These are phyloP conservation scores for Chloroceryle amazona DNA, from an alignment of 2,797 vertebrate species.

Conservation along the genomic window DNA sequence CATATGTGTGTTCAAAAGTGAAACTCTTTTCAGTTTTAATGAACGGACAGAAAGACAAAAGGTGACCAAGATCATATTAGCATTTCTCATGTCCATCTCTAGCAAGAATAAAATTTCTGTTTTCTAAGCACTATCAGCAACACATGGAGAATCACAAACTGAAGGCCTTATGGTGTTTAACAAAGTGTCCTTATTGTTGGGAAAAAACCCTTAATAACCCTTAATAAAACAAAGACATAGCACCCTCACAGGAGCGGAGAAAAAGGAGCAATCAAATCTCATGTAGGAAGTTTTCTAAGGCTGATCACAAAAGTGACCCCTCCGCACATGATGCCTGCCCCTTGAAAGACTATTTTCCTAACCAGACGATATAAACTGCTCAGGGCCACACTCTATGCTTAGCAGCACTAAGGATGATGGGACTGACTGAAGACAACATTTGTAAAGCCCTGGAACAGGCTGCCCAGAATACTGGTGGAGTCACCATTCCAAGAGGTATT, in stretches of 20 bases:
- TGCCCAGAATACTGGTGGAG: not conserved
- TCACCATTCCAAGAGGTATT: not conserved
- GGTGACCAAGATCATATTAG: not conserved
- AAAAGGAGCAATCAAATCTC: not conserved
- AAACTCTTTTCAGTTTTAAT: not conserved
- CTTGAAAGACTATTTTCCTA: not conserved
- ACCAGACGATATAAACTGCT: not conserved
- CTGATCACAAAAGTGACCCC: not conserved
- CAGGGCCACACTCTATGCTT: not conserved
- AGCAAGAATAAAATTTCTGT: not conserved
- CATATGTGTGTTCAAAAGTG: not conserved
- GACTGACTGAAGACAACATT: fast-evolving
- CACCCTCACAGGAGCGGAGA: not conserved
- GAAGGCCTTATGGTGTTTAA: not conserved
- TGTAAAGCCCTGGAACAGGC: not conserved
- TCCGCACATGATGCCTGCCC: not conserved
- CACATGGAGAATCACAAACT: not conserved
- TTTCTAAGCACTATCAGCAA: not conserved
- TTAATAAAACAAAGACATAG: not conserved
- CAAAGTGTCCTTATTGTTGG: not conserved
- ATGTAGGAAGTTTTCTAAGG: not conserved
- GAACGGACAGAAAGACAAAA: not conserved
- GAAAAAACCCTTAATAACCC: not conserved
- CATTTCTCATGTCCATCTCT: not conserved
- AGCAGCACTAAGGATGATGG: not conserved